A percentile compares a stretch with the other conserved stretches of the same genome.
phyloP scores from a whole-genome alignment of 2,113 vertebrate species.

The Indri indri region DNA sequence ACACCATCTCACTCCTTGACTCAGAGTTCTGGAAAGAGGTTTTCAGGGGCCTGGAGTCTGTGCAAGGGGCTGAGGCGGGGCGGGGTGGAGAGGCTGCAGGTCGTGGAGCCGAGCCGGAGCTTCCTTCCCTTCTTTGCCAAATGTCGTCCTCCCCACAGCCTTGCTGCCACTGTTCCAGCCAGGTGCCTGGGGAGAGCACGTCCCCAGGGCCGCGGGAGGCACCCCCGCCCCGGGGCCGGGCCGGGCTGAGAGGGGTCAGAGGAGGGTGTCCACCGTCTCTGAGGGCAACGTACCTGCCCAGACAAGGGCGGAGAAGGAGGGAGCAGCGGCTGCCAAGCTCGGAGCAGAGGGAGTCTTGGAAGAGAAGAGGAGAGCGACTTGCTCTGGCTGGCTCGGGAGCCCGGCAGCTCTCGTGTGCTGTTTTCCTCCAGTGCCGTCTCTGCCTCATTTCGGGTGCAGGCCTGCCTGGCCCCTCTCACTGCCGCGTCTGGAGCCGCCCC shows the following conservation, averaged over 20 bases:
- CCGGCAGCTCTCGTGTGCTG: background rate
- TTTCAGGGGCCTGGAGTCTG: background rate
- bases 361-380: background rate
- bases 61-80: background rate
- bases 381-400: no score
- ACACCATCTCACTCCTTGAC: accelerated
- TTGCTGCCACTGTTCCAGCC: background rate
- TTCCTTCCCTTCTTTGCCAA: background rate
- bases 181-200: background rate
- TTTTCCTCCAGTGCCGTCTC: background rate
- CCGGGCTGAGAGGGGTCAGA: background rate
- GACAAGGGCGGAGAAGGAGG: background rate
- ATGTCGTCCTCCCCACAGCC: background rate
- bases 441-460: background rate
- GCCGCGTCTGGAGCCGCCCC: background rate
- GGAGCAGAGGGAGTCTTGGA: background rate
- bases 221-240: background rate
- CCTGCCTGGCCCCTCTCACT: background rate
- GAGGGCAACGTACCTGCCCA: background rate
- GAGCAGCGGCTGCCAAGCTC: background rate
- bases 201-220: background rate
- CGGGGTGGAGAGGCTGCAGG: background rate
- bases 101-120: background rate
- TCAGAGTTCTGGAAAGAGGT: background rate
- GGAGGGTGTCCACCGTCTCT: background rate